Base-by-base conservation (phyloP, 1,140 invertebrate species). In the Brachionus rubens region DNA sequence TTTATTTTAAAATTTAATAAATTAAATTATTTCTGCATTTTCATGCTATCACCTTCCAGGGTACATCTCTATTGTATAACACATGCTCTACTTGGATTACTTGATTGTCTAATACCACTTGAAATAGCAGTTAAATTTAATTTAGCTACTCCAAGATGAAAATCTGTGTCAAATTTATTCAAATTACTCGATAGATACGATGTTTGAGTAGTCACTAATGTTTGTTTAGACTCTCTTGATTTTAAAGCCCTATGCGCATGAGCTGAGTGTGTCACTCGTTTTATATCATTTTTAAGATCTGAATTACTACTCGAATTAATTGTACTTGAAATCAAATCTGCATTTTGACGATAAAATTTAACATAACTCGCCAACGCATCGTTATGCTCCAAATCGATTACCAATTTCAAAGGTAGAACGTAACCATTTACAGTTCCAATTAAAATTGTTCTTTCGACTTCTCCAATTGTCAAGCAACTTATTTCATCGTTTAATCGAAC, bases 341-440 rank as follows among this genome's bases (percentile, higher is more conserved):
- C 28, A 43, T 21, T 43, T 12, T 26, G 19, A 30, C 59, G 7
- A 24, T 65, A 65, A 65, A 46, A 65, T 65, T 43, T 65, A 21
- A 65, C 30, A 72, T 50, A 72, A 24, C 14, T 72, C 9, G 48
- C 21, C 24, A 54, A 30, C n/a, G 68, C 68, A 21, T 72, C 68
- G 21, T 40, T 50, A 50, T 72, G 46, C 16, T 72, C 68, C 28
- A 72, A 72, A 50, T 72, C 68, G 26, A 72, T 30, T 3, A 72
- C 46, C 16, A 72, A 41, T 50, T 72, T 48, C 9, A 72, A 50
- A 28, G 50, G 50, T n/a, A 46, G 50, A 48, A 48, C 43, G 24
- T 72, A 54, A 50, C 68, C 68, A 50, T 48, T 54, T 36, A 19
- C 28, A 19, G 68, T 72, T 50, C 68, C 68, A 24, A 50, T 33